phyloP scores from a whole-genome alignment of 2,888 invertebrate genomes.

The Geophilus truncorum region DNA sequence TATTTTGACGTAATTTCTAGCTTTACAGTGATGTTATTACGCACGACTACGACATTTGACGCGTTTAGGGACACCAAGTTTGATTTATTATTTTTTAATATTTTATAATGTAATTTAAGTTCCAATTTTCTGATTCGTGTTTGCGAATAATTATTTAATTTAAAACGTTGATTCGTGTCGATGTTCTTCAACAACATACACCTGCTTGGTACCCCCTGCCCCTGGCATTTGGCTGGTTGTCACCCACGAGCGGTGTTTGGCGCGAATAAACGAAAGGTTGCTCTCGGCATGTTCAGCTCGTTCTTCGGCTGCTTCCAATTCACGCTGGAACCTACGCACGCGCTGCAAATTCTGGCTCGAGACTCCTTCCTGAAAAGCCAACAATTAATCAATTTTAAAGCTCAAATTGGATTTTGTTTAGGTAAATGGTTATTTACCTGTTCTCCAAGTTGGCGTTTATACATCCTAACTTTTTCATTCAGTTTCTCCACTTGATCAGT shows the following conservation, averaged over 20 bases:
- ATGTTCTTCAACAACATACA: slow-evolving; percentile 43
- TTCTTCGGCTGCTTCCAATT: slow-evolving; percentile 95
- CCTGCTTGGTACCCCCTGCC: slow-evolving; percentile 40
- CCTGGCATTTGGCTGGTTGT: slow-evolving; percentile 89
- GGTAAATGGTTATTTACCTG: slow-evolving; percentile 57
- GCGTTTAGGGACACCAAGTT: not conserved
- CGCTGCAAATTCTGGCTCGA: slow-evolving; percentile 89
- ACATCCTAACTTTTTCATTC: slow-evolving; percentile 79
- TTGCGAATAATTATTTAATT: not conserved
- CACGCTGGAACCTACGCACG: slow-evolving; percentile 96
- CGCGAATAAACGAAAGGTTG: slow-evolving; percentile 88
- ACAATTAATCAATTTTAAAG: too few species aligned
- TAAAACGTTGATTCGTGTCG: slow-evolving; percentile 35
- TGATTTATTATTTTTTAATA: not conserved
- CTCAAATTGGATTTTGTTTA: too few species aligned
- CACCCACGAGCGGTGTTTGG: slow-evolving; percentile 97
- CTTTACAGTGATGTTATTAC: not conserved
- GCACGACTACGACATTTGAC: not conserved
- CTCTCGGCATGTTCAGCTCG: slow-evolving; percentile 92
- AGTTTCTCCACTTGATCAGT: slow-evolving; percentile 69
- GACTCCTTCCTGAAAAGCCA: slow-evolving; percentile 68
- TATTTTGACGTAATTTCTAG: not conserved
- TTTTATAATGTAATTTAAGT: not conserved
- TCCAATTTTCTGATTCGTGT: not conserved
- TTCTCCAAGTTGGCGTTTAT: slow-evolving; percentile 93